Base-by-base conservation (phyloP, 2,797 vertebrate species). In the Buceros bicornis region DNA sequence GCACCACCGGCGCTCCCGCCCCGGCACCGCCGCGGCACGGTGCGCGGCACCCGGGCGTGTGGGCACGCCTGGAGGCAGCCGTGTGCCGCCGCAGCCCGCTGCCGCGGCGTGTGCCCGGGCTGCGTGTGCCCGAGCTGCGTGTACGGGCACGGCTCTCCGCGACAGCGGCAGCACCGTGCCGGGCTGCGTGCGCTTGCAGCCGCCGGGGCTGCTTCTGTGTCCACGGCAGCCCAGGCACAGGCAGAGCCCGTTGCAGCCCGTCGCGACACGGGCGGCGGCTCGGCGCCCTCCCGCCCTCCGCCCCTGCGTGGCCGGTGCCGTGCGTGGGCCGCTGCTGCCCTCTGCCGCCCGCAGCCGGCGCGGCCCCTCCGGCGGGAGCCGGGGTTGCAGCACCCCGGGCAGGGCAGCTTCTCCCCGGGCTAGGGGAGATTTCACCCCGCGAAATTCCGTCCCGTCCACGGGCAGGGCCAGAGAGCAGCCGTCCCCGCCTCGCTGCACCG, bases 301-400 rank as follows among this genome's bases (percentile, higher is more conserved):
- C 9, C 45, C 45, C n/a, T 5, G 45, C 29, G 73, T 4, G 24
- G 42, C n/a, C 40, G 28, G 53, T 1, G 54, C 72, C 13, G 80
- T 70, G 83, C 74, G 87, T 33, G 89, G 79, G 79, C 11, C 57
- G 10, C 93, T 96, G 94, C 96, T 89, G 95, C 96, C 96, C 95
- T 96, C 96, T 96, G 85, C 92, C 73, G 95, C 73, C 17, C 11
- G 77, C 80, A 80, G 64, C 50, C 79, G 22, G 87, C n/a, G 51
- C 54, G 7, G 78, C 78, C 43, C 70, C 69, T 20, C 60, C 35
- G 6, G 9, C 15, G 25, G 61, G 13, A 58, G 21, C 40, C 56
- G 37, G 35, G 25, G 43, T 28, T 15, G 70, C 50, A 4, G 77
- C 87, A 14, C 2, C 58, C 58, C 42, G 2, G 18, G 16, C 71